These are phyloP conservation scores for Drosophila colorata DNA, from an alignment of 2,888 invertebrate species.

Conservation along the genomic window DNA sequence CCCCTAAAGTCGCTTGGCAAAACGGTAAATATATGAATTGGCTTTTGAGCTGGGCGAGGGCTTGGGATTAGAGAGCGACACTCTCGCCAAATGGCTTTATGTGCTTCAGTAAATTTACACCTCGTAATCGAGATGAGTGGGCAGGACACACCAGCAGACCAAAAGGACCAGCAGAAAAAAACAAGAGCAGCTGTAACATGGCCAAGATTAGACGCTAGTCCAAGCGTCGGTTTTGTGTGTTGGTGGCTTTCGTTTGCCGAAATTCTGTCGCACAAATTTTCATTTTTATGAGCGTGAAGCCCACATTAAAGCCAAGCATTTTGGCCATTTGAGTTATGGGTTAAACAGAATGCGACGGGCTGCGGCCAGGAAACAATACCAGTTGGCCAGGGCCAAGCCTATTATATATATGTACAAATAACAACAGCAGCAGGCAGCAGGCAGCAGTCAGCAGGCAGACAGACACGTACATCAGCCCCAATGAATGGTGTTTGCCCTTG, in stretches of 20 bases:
- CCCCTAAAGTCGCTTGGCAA: conserved; percentile 61
- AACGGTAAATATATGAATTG: conserved; percentile 79
- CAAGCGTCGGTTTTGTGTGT: conserved; percentile 31
- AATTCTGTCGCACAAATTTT: conserved; percentile 75
- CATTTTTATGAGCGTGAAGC: conserved; percentile 66
- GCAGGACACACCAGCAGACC: conserved; percentile 11
- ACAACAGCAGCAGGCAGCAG: conserved; percentile 32
- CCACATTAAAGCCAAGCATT: conserved; percentile 63
- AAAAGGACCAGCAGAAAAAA: conserved; percentile 1
- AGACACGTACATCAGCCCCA: conserved; percentile 53
- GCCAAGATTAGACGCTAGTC: conserved; percentile 66
- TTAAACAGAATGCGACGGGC: conserved; percentile 11
- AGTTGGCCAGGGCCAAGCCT: conserved; percentile 42
- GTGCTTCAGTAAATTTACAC: conserved; percentile 81
- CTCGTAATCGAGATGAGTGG: conserved; percentile 78
- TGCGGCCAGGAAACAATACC: conserved; percentile 26
- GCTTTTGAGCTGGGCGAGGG: conserved; percentile 66
- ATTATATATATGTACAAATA: conserved; percentile 50
- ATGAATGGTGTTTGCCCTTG: conserved; percentile 54
- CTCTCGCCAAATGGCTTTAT: conserved; percentile 76
- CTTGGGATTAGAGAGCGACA: conserved; percentile 55
- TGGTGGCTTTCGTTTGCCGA: conserved; percentile 44
- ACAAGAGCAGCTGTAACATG: conserved; percentile 64
- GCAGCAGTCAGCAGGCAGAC: conserved; percentile 5
- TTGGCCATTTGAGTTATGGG: conserved; percentile 63